Base-by-base conservation (phyloP, 2,888 invertebrate genomes). In the Acrobasis consociella region DNA sequence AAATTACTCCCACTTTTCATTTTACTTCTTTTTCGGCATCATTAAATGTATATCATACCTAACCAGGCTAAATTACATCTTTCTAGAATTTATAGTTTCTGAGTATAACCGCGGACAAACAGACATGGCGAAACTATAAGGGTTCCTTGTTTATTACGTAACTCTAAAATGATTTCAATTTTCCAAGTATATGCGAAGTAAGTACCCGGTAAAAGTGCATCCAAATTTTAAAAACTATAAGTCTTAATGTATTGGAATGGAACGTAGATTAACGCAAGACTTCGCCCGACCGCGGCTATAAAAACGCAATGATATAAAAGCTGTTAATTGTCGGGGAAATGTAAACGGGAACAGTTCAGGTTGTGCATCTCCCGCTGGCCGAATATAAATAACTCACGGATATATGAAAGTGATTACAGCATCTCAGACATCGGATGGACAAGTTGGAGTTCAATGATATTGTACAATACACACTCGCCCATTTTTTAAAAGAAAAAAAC, bases 271-370 rank as follows among this genome's bases (percentile, higher is more conserved):
- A 72, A 69, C 68, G 72, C 73, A 74, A 76, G 73, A 72, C 74
- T 74, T 78, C 74, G 74, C 76, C 71, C 74, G 72, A 78, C 79
- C 76, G 73, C 73, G 55, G 82, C 75, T 81, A 82, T 87, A 86
- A 85, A 87, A 80, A 71, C 69, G 80, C 81, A 82, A 80, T 84
- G 83, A 82, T 85, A 85, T 86, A 87, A 89, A 82, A 86, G 78
- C 80, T 70, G 84, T 87, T 88, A 89, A 89, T 87, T 87, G 84
- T 85, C 76, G 74, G 72, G 78, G 73, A 78, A 81, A 86, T 80
- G 83, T 87, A 86, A 87, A 89, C 87, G 74, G 80, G 83, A 80
- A 81, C 80, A 80, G 78, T 81, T 75, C 77, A 81, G 81, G 83
- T 78, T 80, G 86, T 86, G 82, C 84, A 85, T 82, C 82, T 85